Conservation (phyloP, 2,113 vertebrate genomes). For the Neolamprologus brichardi region DNA sequence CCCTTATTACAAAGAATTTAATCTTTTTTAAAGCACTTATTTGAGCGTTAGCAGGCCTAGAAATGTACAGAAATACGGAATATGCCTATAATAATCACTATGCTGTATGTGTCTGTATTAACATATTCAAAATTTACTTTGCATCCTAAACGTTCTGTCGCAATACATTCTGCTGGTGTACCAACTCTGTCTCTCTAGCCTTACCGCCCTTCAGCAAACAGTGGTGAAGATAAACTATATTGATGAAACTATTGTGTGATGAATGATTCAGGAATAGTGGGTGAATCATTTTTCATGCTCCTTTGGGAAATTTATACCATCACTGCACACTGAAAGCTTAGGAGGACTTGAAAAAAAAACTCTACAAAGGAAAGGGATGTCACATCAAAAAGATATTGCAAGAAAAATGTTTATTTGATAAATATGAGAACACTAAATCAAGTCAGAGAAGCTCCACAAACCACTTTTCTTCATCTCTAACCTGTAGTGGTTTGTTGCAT, state of each 20-base stretch:
- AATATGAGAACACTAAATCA: background rate
- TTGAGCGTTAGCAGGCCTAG: background rate
- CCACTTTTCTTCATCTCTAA: background rate
- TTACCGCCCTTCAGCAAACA: background rate
- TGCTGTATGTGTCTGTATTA: background rate
- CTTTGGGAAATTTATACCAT: constrained; percentile 24
- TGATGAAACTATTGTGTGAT: constrained; percentile 18
- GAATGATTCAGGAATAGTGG: constrained; percentile 1
- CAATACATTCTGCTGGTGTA: background rate
- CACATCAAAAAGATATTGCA: background rate
- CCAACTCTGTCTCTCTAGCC: background rate
- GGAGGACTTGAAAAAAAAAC: background rate
- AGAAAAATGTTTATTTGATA: background rate
- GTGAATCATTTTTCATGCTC: background rate
- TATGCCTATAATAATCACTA: background rate
- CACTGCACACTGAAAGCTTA: background rate
- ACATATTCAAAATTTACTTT: background rate
- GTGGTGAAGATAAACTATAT: background rate
- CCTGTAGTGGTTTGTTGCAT: background rate
- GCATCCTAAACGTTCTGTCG: background rate
- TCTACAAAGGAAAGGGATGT: background rate
- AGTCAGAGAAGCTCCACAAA: background rate
- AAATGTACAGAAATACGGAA: background rate
- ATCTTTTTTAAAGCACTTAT: background rate
- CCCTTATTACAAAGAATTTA: background rate